Base-by-base conservation (phyloP, 2,113 vertebrate species). In the Edolisoma coerulescens region DNA sequence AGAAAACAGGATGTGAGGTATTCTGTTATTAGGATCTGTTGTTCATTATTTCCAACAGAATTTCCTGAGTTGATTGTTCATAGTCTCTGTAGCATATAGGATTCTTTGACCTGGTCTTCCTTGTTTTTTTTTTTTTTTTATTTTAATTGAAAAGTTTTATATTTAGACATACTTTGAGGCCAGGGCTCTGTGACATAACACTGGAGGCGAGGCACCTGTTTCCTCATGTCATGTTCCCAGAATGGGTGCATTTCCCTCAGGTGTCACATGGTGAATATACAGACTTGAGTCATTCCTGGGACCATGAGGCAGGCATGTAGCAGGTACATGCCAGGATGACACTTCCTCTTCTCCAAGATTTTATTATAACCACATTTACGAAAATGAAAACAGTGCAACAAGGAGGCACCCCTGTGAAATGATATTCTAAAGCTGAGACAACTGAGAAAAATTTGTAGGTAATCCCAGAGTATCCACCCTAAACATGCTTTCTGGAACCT, bases 301-400 rank as follows among this genome's bases (percentile, higher is more conserved):
- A 59, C 17, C 32, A 52, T 0, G 3, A 44, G 44, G 32, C 17
- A 47, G 59, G 9, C 20, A 44, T 0, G 1, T 35, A 60, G 23
- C 44, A 85, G 49, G 32, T 24, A 78, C 13, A 13, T 63, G 68
- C 28, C 52, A 37, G 42, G 28, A 28, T 76, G 35, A 57, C n/a
- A 45, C 30, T 71, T 92, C 41, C 21, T 90, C 18, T 87, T 54
- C 42, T 44, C 27, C 42, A 79, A 5, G 6, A 18, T 54, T 94
- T 92, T 76, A 39, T 83, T 83, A 32, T 39, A 68, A 79, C 1
- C 17, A 41, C 30, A 19, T 71, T 86, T 50, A 49, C 27, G 16
- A 90, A 75, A 57, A 71, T 50, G 11, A 22, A 83, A 83, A 35
- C 11, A 70, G 49, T 75, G 33, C 19, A 57, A 45, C 71, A 70